Evolutionary conservation across 2,888 invertebrate genomes (phyloP).

Genomic region (Leucophenga montana): DNA sequence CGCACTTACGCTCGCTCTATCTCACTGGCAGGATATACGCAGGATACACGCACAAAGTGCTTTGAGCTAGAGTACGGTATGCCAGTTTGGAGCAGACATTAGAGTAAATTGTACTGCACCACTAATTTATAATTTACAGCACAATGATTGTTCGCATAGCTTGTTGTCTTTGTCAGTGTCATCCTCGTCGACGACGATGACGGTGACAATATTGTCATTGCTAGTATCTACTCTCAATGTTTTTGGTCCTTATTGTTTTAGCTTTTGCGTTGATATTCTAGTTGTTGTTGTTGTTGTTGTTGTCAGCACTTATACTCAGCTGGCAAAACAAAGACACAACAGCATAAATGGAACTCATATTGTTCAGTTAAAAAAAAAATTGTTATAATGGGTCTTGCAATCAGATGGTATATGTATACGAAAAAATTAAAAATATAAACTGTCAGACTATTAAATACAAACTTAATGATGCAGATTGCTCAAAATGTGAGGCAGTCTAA

Average conservation of each 20-base stretch:
- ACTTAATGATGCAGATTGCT: no score
- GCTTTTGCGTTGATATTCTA: slow-evolving; percentile 30
- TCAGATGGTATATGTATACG: no score
- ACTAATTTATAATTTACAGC: slow-evolving; percentile 51
- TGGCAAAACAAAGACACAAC: slow-evolving; percentile 13
- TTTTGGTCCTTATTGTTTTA: background rate
- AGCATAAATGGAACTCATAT: background rate
- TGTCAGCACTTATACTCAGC: slow-evolving; percentile 9
- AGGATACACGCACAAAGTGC: background rate
- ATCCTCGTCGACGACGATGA: background rate
- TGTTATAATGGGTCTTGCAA: no score
- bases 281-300: slow-evolving; percentile 38
- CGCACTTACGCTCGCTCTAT: background rate
- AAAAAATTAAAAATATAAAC: no score
- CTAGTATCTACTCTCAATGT: background rate
- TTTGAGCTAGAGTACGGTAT: background rate
- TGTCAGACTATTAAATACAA: no score
- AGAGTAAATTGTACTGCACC: slow-evolving; percentile 10
- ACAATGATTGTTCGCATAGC: slow-evolving; percentile 21
- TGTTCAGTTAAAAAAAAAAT: no score
- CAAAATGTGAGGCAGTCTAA: no score
- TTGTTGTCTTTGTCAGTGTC: background rate
- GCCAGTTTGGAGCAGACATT: background rate
- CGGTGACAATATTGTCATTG: background rate
- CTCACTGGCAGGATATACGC: background rate